Conservation (phyloP, 2,113 vertebrate species). For the Catharus fuscescens region DNA sequence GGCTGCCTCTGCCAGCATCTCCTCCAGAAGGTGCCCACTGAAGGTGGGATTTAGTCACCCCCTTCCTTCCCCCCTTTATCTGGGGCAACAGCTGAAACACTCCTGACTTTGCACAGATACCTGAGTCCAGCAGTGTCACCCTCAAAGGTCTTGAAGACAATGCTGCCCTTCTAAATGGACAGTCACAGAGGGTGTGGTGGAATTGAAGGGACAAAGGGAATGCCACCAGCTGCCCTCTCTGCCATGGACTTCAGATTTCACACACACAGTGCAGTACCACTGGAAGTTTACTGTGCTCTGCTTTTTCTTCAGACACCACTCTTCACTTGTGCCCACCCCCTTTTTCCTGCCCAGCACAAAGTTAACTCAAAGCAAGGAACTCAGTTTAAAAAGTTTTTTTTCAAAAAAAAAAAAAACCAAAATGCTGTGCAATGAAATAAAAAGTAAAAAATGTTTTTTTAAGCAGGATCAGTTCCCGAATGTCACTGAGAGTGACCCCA, state of each 20-base stretch:
- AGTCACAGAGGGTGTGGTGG: background rate
- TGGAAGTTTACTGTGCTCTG: background rate
- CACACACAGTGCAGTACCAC: background rate
- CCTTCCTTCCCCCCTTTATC: background rate
- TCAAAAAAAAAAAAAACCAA: background rate
- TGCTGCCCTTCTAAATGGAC: background rate
- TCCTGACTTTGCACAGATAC: background rate
- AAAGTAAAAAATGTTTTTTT: constrained; percentile 30
- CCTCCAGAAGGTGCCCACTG: background rate
- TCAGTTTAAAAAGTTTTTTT: background rate
- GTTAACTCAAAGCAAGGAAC: background rate
- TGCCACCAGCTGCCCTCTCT: background rate
- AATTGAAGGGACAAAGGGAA: background rate
- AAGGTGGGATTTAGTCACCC: background rate
- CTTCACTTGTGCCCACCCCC: background rate
- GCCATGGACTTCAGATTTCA: background rate
- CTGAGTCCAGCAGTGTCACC: background rate
- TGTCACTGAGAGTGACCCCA: constrained; percentile 52
- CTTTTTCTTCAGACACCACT: background rate
- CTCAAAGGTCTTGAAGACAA: background rate
- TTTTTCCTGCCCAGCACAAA: background rate
- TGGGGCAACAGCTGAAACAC: background rate
- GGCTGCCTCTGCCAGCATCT: background rate
- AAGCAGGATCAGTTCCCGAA: constrained; percentile 20
- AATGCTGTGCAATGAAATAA: background rate